Conservation (phyloP, 1,140 invertebrate genomes). For the Saccostrea cuccullata region DNA sequence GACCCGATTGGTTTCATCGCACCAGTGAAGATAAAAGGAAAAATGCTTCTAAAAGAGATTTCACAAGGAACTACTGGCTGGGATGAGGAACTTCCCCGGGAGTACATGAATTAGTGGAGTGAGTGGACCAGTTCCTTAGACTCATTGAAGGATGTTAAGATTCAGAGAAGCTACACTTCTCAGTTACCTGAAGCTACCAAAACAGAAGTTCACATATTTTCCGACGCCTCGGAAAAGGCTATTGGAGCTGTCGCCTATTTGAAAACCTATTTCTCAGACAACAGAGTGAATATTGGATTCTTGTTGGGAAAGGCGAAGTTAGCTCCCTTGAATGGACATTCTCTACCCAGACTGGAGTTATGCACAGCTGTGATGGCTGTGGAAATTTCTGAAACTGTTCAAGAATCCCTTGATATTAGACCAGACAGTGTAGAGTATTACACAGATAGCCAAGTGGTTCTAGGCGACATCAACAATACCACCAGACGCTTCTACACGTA, state of each 20-base stretch:
- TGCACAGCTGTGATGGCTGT: constrained; percentile 50
- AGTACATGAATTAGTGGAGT: constrained; percentile 20
- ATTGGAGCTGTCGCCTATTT: too few species aligned
- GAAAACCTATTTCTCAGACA: too few species aligned
- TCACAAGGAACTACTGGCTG: constrained; percentile 53
- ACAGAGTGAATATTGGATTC: constrained; percentile 6
- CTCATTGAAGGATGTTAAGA: constrained; percentile 41
- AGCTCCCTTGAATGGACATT: constrained; percentile 40
- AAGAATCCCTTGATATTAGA: neutral
- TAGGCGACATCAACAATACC: too few species aligned
- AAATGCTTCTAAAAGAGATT: constrained; percentile 53
- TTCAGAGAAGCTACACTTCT: too few species aligned
- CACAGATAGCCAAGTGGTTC: constrained; percentile 55
- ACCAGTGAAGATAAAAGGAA: constrained; percentile 53
- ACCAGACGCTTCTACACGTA: too few species aligned
- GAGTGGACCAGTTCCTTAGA: constrained; percentile 33
- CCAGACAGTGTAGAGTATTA: neutral
- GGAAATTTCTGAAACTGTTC: neutral
- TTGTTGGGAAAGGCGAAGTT: constrained; percentile 50
- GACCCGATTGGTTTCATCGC: constrained; percentile 63
- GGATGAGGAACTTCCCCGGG: constrained; percentile 52
- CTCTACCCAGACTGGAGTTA: constrained; percentile 43
- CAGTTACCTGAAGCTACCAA: too few species aligned
- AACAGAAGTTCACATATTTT: too few species aligned
- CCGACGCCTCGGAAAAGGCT: too few species aligned